A percentile compares a stretch with the other conserved stretches of the same genome.
Conservation (phyloP, 2,113 vertebrate genomes). For the Siniperca knerii region DNA sequence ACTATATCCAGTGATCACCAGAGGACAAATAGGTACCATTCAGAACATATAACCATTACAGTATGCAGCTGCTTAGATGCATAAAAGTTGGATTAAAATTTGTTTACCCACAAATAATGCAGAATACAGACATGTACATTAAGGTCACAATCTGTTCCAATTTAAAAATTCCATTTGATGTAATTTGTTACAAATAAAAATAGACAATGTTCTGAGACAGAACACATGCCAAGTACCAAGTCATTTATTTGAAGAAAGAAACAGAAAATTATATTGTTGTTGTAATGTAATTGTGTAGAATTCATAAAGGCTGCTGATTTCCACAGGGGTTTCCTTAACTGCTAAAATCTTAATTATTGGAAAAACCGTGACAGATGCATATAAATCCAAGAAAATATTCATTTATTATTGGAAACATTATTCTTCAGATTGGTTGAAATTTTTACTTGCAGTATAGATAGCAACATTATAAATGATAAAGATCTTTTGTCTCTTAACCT, state of each 20-base stretch:
- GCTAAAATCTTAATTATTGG: background rate
- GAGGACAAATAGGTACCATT: background rate
- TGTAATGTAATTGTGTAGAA: background rate
- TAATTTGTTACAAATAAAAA: background rate
- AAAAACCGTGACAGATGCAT: background rate
- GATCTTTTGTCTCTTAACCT: background rate
- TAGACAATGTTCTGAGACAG: background rate
- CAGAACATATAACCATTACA: background rate
- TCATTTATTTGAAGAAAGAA: background rate
- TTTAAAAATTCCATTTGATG: background rate
- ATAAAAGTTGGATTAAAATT: background rate
- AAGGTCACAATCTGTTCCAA: background rate
- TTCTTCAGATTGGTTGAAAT: no score
- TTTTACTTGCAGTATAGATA: no score
- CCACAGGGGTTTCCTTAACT: background rate
- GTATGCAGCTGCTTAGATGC: background rate
- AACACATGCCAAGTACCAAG: background rate
- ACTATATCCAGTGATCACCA: constrained; percentile 1
- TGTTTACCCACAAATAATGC: background rate
- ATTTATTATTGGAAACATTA: no score
- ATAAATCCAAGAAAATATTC: no score
- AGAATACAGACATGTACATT: background rate
- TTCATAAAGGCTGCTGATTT: background rate
- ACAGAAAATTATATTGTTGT: background rate
- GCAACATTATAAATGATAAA: no score